phyloP scores from a whole-genome alignment of 2,113 vertebrate genomes.

The Aspiorhynchus laticeps region DNA sequence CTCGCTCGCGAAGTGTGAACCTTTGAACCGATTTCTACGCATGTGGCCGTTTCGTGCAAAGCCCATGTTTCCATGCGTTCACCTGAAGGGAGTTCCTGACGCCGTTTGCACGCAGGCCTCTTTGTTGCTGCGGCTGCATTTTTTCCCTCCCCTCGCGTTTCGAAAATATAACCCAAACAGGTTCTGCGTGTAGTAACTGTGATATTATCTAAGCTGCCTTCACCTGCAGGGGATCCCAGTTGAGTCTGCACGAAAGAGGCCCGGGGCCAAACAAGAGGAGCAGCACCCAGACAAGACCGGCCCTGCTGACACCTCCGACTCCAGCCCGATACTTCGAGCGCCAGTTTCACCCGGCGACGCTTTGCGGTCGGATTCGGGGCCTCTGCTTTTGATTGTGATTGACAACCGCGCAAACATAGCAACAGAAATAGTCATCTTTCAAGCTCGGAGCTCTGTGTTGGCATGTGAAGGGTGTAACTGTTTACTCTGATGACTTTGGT shows the following conservation, averaged over 20 bases:
- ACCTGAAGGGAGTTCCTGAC: conserved; percentile 77
- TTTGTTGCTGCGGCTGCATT: conserved; percentile 74
- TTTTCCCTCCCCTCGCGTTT: conserved; percentile 63
- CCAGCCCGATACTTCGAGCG: conserved; percentile 50
- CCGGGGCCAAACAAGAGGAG: conserved; percentile 72
- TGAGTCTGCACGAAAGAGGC: conserved; percentile 75
- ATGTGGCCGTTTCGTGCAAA: conserved; percentile 72
- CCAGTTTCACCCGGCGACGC: conserved; percentile 15
- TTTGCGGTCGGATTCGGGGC: conserved; percentile 20
- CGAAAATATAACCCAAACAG: conserved; percentile 87
- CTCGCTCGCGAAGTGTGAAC: conserved; percentile 60
- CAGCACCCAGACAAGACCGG: conserved; percentile 55
- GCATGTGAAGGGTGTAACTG: conserved; percentile 24
- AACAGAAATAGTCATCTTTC: conserved; percentile 46
- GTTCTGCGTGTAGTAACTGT: conserved; percentile 79
- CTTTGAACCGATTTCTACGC: conserved; percentile 50
- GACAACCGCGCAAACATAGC: conserved; percentile 31
- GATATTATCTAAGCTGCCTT: conserved; percentile 85
- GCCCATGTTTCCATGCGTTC: conserved; percentile 70
- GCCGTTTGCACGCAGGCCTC: conserved; percentile 70
- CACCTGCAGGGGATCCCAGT: conserved; percentile 80
- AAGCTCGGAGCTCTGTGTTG: not conserved
- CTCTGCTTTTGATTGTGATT: conserved; percentile 28
- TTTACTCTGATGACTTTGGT: conserved; percentile 8
- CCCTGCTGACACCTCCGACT: conserved; percentile 49